Conservation (phyloP, 2,113 vertebrate species). For the Trogon surrucura region DNA sequence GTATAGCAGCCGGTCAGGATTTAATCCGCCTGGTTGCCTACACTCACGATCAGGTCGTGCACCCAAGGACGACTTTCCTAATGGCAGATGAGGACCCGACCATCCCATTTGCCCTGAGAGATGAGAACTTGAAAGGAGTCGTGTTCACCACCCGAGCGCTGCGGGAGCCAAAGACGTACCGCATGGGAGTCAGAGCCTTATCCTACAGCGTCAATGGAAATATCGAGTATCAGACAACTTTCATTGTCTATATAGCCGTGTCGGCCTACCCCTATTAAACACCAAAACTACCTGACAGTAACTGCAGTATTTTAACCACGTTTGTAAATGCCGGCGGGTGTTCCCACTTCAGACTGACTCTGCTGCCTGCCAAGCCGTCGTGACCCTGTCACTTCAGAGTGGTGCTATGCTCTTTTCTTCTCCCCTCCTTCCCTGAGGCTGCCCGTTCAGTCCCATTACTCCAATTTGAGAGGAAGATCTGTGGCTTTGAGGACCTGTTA, state of each 20-base stretch:
- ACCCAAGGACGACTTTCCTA: constrained; percentile 91
- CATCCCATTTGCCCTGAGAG: constrained; percentile 90
- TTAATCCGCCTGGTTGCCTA: constrained; percentile 95
- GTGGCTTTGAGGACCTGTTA: neutral
- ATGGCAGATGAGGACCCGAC: constrained; percentile 81
- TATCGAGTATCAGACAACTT: constrained; percentile 95
- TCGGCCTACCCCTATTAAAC: constrained; percentile 93
- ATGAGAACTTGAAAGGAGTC: constrained; percentile 93
- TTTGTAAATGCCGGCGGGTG: neutral
- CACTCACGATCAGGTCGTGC: constrained; percentile 92
- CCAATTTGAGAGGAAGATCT: neutral
- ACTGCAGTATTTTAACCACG: neutral
- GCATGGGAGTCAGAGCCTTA: constrained; percentile 90
- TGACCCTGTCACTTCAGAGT: neutral
- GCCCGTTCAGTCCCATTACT: neutral
- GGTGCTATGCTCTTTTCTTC: constrained; percentile 57
- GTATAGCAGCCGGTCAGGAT: constrained; percentile 94
- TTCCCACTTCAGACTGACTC: neutral
- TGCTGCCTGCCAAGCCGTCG: neutral
- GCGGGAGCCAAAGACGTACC: constrained; percentile 87
- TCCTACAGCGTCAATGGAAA: constrained; percentile 85
- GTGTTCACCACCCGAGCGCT: constrained; percentile 87
- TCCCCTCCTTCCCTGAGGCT: neutral
- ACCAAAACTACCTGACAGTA: constrained; percentile 28
- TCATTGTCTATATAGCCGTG: constrained; percentile 97